Evolutionary conservation across 2,888 invertebrate species (phyloP).

Genomic region (Tanaodytes sp.): DNA sequence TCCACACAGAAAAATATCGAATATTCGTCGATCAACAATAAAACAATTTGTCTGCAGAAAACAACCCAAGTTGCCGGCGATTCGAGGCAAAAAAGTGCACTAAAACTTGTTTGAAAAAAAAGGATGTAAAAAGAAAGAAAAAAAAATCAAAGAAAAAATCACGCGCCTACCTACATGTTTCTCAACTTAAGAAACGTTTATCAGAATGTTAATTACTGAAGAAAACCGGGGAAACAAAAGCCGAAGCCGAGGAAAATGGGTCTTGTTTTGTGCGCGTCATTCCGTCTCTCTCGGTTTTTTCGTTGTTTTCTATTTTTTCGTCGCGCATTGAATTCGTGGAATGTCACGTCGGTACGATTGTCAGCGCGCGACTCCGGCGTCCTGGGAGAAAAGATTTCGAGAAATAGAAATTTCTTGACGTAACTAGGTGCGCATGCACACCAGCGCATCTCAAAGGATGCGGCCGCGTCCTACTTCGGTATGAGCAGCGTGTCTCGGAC

Average conservation of each 20-base stretch:
- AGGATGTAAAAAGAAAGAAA: too few relatives aligned
- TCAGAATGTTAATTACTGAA: conserved; percentile 44
- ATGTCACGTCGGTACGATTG: conserved; percentile 40
- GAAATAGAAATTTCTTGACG: conserved; percentile 69
- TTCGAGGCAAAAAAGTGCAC: too few relatives aligned
- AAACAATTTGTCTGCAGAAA: too few relatives aligned
- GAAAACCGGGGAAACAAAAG: conserved; percentile 33
- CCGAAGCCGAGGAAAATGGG: conserved; percentile 30
- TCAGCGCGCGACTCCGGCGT: conserved; percentile 23
- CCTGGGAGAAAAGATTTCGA: conserved; percentile 59
- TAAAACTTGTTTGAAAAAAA: too few relatives aligned
- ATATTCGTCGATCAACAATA: too few relatives aligned
- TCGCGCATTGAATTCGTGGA: conserved; percentile 36
- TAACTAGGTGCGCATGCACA: conserved; percentile 57
- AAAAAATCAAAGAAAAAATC: conserved; percentile 9
- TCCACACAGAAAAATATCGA: too few relatives aligned
- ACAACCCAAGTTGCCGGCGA: too few relatives aligned
- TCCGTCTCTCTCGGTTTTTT: conserved; percentile 2
- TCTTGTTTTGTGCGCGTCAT: conserved; percentile 23
- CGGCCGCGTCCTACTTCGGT: conserved; percentile 69
- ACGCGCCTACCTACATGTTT: conserved; percentile 10
- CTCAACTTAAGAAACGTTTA: conserved; percentile 20
- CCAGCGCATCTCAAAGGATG: conserved; percentile 68
- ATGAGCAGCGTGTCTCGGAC: conserved; percentile 63
- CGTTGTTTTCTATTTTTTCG: conserved; percentile 15